phyloP scores from a whole-genome alignment of 2,888 invertebrate genomes.

The Dryobota labecula region DNA sequence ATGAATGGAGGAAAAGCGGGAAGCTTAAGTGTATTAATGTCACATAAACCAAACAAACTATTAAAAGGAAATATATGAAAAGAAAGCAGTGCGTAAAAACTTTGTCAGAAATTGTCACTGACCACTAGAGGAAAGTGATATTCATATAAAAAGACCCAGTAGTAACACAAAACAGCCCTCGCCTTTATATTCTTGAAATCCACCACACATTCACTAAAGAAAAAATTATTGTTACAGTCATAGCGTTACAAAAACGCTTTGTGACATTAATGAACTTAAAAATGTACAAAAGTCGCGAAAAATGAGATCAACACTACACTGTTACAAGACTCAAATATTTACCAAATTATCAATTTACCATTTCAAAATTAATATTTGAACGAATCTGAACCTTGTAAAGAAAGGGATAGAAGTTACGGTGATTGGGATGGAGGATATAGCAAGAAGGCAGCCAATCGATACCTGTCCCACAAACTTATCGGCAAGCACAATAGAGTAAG shows the following conservation, averaged over 20 bases:
- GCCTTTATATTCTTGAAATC: constrained; percentile 51
- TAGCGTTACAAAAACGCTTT: constrained; percentile 59
- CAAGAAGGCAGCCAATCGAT: constrained; percentile 58
- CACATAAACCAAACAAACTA: constrained; percentile 6
- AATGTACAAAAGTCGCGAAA: constrained; percentile 68
- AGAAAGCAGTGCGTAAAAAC: constrained; percentile 18
- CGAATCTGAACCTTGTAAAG: background rate
- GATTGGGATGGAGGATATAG: background rate
- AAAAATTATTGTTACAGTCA: constrained; percentile 56
- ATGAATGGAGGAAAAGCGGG: background rate
- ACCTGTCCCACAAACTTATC: constrained; percentile 75
- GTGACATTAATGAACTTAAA: constrained; percentile 74
- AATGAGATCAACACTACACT: constrained; percentile 63
- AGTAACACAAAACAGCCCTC: constrained; percentile 49
- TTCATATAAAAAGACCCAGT: constrained; percentile 34
- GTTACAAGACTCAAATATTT: constrained; percentile 41
- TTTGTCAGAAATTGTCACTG: constrained; percentile 26
- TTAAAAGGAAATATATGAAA: constrained; percentile 21
- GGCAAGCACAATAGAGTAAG: constrained; percentile 66
- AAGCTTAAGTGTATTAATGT: constrained; percentile 9
- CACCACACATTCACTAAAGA: constrained; percentile 48
- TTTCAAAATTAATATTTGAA: background rate
- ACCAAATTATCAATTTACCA: constrained; percentile 21
- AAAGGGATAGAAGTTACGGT: constrained; percentile 5
- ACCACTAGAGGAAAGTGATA: constrained; percentile 51